phyloP scores from a whole-genome alignment of 2,888 invertebrate species.

The Eledone cirrhosa region DNA sequence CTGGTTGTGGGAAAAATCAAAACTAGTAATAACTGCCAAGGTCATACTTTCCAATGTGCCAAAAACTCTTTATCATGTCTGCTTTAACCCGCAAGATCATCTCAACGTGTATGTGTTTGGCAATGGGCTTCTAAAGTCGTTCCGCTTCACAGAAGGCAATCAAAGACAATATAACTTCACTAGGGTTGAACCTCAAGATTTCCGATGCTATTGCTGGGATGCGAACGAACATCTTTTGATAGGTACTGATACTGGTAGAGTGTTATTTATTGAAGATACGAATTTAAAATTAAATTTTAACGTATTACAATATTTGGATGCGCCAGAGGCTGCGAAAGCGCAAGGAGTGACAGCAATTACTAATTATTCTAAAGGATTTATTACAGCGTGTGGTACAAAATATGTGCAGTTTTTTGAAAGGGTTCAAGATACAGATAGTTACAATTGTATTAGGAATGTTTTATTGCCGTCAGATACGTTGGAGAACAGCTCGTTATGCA shows the following conservation, averaged over 20 bases:
- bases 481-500: background rate
- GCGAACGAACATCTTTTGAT: background rate
- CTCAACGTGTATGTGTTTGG: background rate
- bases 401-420: constrained; percentile 9
- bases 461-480: background rate
- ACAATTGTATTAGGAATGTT: background rate
- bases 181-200: constrained; percentile 9
- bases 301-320: no score
- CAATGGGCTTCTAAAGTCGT: background rate
- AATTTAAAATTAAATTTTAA: background rate
- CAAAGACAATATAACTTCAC: background rate
- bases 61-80: background rate
- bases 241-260: background rate
- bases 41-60: background rate
- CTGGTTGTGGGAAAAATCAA: constrained; percentile 84
- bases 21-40: constrained; percentile 74
- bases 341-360: background rate
- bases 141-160: background rate
- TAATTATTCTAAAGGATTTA: constrained; percentile 15
- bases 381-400: background rate
- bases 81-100: background rate
- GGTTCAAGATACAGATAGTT: background rate
- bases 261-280: background rate
- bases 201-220: constrained; percentile 9
- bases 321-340: no score